A percentile compares a stretch with the other conserved stretches of the same genome.
Conservation (phyloP, 2,797 vertebrate genomes). For the Syndactyla subalaris region DNA sequence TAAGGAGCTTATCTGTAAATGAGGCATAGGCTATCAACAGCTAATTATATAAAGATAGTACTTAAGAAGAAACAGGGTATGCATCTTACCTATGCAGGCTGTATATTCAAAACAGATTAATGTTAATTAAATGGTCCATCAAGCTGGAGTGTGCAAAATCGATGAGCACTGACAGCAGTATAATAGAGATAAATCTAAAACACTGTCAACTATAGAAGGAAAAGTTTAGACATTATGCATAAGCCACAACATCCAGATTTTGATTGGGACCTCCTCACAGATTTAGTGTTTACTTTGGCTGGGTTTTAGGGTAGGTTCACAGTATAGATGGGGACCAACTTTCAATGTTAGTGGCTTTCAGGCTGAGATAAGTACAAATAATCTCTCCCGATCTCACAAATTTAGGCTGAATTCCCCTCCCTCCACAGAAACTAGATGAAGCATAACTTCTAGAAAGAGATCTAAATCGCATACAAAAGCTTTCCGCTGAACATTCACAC, state of each 20-base stretch:
- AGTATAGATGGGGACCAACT: not conserved
- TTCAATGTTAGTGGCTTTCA: not conserved
- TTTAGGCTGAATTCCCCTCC: not conserved
- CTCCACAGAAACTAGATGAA: not conserved
- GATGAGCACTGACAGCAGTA: conserved; percentile 35
- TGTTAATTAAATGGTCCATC: conserved; percentile 70
- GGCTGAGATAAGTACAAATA: not conserved
- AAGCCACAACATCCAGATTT: not conserved
- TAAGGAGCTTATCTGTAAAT: conserved; percentile 23
- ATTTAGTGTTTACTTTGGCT: not conserved
- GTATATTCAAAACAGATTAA: conserved; percentile 67
- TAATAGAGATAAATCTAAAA: conserved; percentile 69
- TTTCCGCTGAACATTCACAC: not conserved
- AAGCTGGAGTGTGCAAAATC: conserved; percentile 45
- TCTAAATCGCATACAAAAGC: conserved; percentile 21
- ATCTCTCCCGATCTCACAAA: not conserved
- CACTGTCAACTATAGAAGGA: not conserved
- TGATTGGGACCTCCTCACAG: not conserved
- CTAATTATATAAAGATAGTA: conserved; percentile 19
- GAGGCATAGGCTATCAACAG: conserved; percentile 1
- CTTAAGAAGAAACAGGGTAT: not conserved
- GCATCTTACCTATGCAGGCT: conserved; percentile 27
- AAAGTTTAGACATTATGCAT: conserved; percentile 11
- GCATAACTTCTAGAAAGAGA: not conserved
- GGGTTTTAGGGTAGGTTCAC: not conserved